These are phyloP conservation scores for Steinernema khuongi DNA, from an alignment of 1,140 invertebrate genomes.

Conservation along the genomic window DNA sequence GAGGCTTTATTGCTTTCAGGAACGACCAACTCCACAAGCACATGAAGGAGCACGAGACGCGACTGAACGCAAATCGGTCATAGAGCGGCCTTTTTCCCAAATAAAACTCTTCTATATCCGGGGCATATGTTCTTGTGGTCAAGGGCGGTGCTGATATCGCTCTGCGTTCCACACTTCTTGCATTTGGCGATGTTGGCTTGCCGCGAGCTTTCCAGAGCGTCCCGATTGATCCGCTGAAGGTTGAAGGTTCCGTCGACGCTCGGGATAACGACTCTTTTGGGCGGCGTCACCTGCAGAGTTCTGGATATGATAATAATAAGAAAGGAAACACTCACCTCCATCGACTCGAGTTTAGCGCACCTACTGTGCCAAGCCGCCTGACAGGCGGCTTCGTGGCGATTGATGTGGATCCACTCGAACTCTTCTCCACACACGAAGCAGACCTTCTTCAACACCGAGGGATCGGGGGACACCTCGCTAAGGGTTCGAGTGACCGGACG, in stretches of 20 bases:
- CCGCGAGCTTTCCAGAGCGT: background rate
- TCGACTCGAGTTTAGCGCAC: background rate
- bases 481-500: background rate
- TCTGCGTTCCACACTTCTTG: background rate
- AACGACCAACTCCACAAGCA: constrained; percentile 7
- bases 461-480: background rate
- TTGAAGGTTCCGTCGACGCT: background rate
- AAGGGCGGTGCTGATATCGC: background rate
- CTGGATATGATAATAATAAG: too few relatives aligned
- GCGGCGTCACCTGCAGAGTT: background rate
- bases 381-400: background rate
- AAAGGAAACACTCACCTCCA: too few relatives aligned
- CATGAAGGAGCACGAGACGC: constrained; percentile 10
- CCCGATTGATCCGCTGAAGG: background rate
- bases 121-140: background rate
- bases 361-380: background rate
- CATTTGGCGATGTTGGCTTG: background rate
- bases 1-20: too few relatives aligned
- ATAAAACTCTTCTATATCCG: background rate
- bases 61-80: background rate
- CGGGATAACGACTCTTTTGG: background rate
- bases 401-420: background rate
- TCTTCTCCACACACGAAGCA: background rate
- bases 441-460: background rate
- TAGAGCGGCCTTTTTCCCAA: background rate